Percentiles rank a stretch among this genome's conserved stretches.
Conservation (phyloP, 2,797 vertebrate genomes). For the Hippoglossus hippoglossus region DNA sequence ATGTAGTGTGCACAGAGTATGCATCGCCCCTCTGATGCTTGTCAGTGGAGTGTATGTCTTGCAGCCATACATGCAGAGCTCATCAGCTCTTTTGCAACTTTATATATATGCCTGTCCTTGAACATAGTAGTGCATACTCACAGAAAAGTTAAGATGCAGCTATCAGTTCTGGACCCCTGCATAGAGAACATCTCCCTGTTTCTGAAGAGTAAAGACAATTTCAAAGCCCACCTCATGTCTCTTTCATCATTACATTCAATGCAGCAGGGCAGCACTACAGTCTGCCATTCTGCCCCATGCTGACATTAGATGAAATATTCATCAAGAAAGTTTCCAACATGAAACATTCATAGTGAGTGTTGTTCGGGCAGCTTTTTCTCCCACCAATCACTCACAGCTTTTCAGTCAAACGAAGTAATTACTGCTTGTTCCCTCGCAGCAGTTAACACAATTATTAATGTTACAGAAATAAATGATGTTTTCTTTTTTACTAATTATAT, state of each 20-base stretch:
- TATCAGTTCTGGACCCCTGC: conserved; percentile 10
- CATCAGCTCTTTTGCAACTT: neutral
- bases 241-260: conserved; percentile 23
- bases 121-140: neutral
- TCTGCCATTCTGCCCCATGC: conserved; percentile 30
- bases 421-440: conserved; percentile 3
- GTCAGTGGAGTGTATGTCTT: neutral
- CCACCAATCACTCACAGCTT: conserved; percentile 42
- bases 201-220: conserved; percentile 1
- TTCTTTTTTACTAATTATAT: conserved; percentile 21
- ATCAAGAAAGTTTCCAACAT: conserved; percentile 65
- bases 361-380: conserved; percentile 33
- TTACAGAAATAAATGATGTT: conserved; percentile 38
- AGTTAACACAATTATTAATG: conserved; percentile 33
- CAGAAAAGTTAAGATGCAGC: neutral
- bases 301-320: conserved; percentile 70
- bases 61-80: neutral
- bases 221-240: conserved; percentile 24
- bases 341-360: conserved; percentile 69
- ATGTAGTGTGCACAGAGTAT: no score
- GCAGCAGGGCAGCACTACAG: conserved; percentile 24
- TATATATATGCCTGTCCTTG: neutral
- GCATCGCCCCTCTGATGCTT: neutral
- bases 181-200: neutral
- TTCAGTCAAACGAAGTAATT: conserved; percentile 38